Percentiles rank a stretch among this genome's conserved stretches.
Evolutionary conservation across 2,797 vertebrate species (phyloP).

Genomic region (Hipposideros larvatus): DNA sequence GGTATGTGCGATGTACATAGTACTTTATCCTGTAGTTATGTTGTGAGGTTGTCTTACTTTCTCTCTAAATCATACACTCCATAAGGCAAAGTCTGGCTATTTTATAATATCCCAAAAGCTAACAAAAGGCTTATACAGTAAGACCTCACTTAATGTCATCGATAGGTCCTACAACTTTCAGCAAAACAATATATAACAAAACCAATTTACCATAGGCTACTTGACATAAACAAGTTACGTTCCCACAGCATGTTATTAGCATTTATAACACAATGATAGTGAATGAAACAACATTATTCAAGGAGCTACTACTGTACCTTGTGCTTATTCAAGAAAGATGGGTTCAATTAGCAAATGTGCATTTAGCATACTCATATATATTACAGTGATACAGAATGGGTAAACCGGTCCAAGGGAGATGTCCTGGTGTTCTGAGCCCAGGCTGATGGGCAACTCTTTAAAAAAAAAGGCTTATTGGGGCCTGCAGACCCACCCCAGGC

Average conservation of each 20-base stretch:
- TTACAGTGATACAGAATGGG: neutral
- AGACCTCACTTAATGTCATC: neutral
- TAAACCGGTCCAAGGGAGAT: neutral
- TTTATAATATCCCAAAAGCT: neutral
- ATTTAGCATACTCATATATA: neutral
- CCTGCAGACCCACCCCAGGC: neutral
- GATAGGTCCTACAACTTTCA: neutral
- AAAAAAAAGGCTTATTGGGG: neutral
- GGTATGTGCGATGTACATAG: rapidly evolving
- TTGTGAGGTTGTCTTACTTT: neutral
- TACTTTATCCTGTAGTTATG: neutral
- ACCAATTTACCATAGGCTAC: neutral
- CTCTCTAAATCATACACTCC: neutral
- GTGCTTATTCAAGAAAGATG: neutral
- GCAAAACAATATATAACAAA: neutral
- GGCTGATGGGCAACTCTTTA: neutral
- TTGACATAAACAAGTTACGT: too few relatives aligned
- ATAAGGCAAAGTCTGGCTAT: neutral
- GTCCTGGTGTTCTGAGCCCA: neutral
- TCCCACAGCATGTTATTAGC: neutral
- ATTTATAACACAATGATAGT: neutral
- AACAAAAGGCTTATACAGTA: neutral
- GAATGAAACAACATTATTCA: neutral
- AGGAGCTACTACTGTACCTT: neutral
- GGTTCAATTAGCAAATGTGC: neutral